A percentile compares a stretch with the other conserved stretches of the same genome.
phyloP scores from a whole-genome alignment of 2,888 invertebrate genomes.

The Dynastes grantii region DNA sequence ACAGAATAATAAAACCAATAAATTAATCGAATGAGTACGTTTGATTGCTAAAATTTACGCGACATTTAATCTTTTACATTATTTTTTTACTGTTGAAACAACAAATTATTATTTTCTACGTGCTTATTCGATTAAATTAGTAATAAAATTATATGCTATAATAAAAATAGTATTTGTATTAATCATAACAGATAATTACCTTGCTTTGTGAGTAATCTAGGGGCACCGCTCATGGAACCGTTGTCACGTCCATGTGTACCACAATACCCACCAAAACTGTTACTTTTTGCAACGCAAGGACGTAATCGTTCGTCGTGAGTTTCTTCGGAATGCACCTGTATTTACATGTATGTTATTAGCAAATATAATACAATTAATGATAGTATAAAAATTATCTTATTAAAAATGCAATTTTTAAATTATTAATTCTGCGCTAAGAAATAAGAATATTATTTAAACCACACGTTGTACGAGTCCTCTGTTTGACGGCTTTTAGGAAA shows the following conservation, averaged over 20 bases:
- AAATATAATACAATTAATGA: not conserved
- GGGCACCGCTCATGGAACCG: constrained; percentile 76
- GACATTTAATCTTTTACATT: too few relatives aligned
- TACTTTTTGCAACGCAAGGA: constrained; percentile 84
- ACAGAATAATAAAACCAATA: not conserved
- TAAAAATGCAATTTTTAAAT: too few relatives aligned
- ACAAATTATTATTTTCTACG: too few relatives aligned
- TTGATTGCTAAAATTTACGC: too few relatives aligned
- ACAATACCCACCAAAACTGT: constrained; percentile 91
- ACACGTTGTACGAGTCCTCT: too few relatives aligned
- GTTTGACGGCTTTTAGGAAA: too few relatives aligned
- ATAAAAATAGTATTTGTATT: not conserved
- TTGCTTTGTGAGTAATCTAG: constrained; percentile 84
- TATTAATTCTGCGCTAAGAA: too few relatives aligned
- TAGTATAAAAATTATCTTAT: too few relatives aligned
- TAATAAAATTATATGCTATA: not conserved
- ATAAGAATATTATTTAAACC: too few relatives aligned
- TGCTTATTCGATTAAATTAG: too few relatives aligned
- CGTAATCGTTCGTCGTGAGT: constrained; percentile 67
- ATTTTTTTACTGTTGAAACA: too few relatives aligned
- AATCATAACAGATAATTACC: constrained; percentile 70
- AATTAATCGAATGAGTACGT: not conserved
- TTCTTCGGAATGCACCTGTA: constrained; percentile 76
- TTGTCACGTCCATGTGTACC: constrained; percentile 76
- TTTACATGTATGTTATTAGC: constrained; percentile 32